phyloP scores from a whole-genome alignment of 2,113 vertebrate species.

The Ammodytes marinus region DNA sequence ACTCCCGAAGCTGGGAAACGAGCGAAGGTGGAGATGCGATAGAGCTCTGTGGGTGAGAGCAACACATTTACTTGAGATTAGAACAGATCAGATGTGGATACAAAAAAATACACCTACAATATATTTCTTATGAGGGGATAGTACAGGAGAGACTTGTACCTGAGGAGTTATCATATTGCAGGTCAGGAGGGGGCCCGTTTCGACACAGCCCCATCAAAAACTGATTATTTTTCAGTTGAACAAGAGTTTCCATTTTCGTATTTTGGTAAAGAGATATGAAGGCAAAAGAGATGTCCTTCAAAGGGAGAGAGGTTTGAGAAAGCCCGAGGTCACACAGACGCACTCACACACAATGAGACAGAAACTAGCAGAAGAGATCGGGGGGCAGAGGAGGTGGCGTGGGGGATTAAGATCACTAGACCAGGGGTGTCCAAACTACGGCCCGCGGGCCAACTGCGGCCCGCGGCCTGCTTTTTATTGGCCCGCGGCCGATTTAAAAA shows the following conservation, averaged over 20 bases:
- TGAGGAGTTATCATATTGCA: slow-evolving; percentile 93
- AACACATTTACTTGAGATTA: not conserved
- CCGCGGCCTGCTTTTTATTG: no score
- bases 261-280: slow-evolving; percentile 26
- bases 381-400: no score
- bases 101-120: not conserved
- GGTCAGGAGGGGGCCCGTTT: slow-evolving; percentile 82
- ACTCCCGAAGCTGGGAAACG: slow-evolving; percentile 86
- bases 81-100: not conserved
- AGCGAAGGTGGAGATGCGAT: slow-evolving; percentile 93
- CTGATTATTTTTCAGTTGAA: slow-evolving; percentile 84
- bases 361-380: not conserved
- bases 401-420: not conserved
- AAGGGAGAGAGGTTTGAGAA: slow-evolving; percentile 91
- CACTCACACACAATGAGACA: slow-evolving; percentile 29
- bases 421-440: no score
- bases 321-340: slow-evolving; percentile 61
- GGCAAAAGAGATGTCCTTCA: slow-evolving; percentile 87
- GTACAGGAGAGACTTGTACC: slow-evolving; percentile 45
- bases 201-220: slow-evolving; percentile 87
- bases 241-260: slow-evolving; percentile 87
- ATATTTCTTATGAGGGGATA: not conserved
- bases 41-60: slow-evolving; percentile 88
- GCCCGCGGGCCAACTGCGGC: no score
- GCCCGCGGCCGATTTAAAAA: no score